A percentile compares a stretch with the other conserved stretches of the same genome.
phyloP scores from a whole-genome alignment of 2,888 invertebrate species.

The Trichogramma dendrolimi region DNA sequence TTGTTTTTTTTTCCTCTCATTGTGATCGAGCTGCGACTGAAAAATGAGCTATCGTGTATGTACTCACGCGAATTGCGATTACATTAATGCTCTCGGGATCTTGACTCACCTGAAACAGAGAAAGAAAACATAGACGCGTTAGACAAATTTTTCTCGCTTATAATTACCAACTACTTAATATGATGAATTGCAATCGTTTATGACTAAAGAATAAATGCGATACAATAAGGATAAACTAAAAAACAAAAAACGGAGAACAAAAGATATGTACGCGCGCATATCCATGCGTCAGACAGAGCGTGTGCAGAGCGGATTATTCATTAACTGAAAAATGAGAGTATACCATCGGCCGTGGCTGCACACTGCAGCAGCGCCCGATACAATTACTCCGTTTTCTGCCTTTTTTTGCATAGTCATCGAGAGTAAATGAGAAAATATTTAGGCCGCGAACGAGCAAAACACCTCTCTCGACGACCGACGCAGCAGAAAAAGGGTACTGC shows the following conservation, averaged over 20 bases:
- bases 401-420: conserved; percentile 11
- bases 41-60: no score
- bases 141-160: background rate
- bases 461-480: background rate
- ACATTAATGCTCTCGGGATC: background rate
- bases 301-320: conserved; percentile 14
- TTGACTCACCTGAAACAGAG: conserved; percentile 27
- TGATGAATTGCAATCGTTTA: no score
- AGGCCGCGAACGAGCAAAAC: no score
- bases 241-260: conserved; percentile 1
- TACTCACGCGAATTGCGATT: background rate
- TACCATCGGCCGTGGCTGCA: no score
- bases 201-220: no score
- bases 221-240: no score
- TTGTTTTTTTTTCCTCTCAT: no score
- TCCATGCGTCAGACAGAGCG: conserved; percentile 4
- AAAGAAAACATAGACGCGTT: conserved; percentile 2
- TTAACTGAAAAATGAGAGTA: background rate
- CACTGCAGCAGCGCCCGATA: background rate
- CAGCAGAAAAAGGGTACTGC: conserved; percentile 21
- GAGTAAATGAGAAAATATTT: conserved; percentile 31
- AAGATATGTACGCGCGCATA: background rate
- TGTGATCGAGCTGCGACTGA: no score
- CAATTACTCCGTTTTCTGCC: background rate
- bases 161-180: no score